Evolutionary conservation across 1,140 invertebrate species (phyloP).

Genomic region (Prorops nasuta): DNA sequence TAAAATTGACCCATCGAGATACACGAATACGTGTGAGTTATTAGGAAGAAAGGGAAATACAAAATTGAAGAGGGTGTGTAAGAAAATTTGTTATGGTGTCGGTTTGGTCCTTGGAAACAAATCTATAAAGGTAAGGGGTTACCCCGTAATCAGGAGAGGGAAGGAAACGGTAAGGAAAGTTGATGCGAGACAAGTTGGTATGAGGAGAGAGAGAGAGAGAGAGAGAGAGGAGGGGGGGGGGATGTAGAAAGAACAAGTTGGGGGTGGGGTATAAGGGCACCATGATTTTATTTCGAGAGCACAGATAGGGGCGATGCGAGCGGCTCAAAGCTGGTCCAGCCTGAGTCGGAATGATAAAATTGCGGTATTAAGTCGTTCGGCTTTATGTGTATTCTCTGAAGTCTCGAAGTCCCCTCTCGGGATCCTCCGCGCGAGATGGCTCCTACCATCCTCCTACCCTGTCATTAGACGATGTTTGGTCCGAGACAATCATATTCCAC

Average conservation of each 20-base stretch:
- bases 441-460: conserved; percentile 35
- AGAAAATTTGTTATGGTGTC: too few species aligned
- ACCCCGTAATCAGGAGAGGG: conserved; percentile 18
- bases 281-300: conserved; percentile 57
- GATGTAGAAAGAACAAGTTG: background rate
- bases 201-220: conserved; percentile 3
- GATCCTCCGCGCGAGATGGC: conserved; percentile 29
- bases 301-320: conserved; percentile 41
- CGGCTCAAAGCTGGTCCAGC: conserved; percentile 23
- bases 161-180: conserved; percentile 14
- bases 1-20: conserved; percentile 4
- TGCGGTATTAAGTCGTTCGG: conserved; percentile 57
- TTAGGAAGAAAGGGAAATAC: too few species aligned
- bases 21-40: too few species aligned
- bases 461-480: conserved; percentile 54
- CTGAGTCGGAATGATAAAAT: conserved; percentile 54
- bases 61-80: too few species aligned
- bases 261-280: conserved; percentile 24
- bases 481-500: conserved; percentile 48
- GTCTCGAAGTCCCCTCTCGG: conserved; percentile 39
- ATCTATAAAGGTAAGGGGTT: too few species aligned
- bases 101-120: too few species aligned
- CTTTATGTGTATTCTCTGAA: conserved; percentile 59
- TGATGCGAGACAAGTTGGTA: too few species aligned
- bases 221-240: background rate